phyloP scores from a whole-genome alignment of 37 sponge, comb jelly and placozoan genomes.

The Geodia barretti region DNA sequence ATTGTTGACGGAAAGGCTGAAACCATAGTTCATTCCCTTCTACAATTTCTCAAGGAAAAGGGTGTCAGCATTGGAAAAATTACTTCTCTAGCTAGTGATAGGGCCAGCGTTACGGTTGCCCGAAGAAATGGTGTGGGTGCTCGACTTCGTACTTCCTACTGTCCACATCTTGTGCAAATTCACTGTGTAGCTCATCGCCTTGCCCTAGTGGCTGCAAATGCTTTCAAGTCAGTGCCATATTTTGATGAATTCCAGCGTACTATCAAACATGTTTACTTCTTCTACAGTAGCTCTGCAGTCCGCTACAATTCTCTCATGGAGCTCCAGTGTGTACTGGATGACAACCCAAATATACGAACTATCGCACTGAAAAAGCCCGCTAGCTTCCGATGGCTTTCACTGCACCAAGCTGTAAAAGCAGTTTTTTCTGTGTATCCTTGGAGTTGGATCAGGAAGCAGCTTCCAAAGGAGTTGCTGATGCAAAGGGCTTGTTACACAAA shows the following conservation, averaged over 20 bases:
- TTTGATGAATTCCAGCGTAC: background rate
- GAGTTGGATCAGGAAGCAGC: background rate
- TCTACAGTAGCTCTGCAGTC: background rate
- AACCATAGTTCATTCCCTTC: background rate
- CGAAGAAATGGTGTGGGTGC: background rate
- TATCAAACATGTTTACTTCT: background rate
- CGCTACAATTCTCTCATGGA: background rate
- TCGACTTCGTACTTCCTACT: background rate
- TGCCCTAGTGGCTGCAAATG: background rate
- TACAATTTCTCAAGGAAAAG: background rate
- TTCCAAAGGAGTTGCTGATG: background rate
- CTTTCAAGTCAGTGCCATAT: background rate
- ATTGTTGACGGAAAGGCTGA: background rate
- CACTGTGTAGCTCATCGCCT: background rate
- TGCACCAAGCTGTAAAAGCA: background rate
- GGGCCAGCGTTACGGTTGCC: background rate
- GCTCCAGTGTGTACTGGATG: background rate
- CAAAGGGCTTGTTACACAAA: background rate
- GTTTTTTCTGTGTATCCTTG: background rate
- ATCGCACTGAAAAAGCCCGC: background rate
- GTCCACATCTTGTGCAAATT: background rate
- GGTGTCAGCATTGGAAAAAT: background rate
- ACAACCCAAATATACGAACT: too few relatives aligned
- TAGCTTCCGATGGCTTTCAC: background rate
- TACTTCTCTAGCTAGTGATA: background rate